These are phyloP conservation scores for Listronotus oregonensis DNA, from an alignment of 1,140 invertebrate species.

Conservation along the genomic window DNA sequence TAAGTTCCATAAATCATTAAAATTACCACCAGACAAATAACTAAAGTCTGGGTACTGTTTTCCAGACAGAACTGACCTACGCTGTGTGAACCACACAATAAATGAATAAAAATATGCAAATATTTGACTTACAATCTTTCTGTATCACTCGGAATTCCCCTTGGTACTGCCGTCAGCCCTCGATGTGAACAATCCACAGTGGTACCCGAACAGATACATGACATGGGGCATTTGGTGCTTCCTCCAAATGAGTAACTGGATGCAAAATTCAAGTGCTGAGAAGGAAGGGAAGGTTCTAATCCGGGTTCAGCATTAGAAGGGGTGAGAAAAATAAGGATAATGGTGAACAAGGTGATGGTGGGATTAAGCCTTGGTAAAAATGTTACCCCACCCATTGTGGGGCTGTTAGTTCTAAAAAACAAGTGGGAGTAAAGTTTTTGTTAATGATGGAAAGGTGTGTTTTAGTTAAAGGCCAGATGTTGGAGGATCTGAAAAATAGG, in stretches of 20 bases:
- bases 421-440: conserved; percentile 5
- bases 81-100: too few species aligned
- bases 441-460: not conserved
- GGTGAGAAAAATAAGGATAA: conserved; percentile 1
- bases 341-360: not conserved
- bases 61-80: too few species aligned
- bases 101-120: too few species aligned
- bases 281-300: conserved; percentile 16
- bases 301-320: conserved; percentile 14
- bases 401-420: conserved; percentile 3
- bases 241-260: conserved; percentile 34
- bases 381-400: conserved; percentile 29
- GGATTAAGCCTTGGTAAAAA: not conserved
- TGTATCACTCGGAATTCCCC: conserved; percentile 72
- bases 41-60: too few species aligned
- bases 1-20: too few species aligned
- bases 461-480: too few species aligned
- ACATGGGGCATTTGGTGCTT: conserved; percentile 69
- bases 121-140: conserved; percentile 85
- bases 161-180: conserved; percentile 77
- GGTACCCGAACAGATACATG: conserved; percentile 76
- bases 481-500: too few species aligned
- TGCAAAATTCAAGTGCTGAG: conserved; percentile 20
- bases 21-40: too few species aligned
- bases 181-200: conserved; percentile 82